Base-by-base conservation (phyloP, 2,797 vertebrate genomes). In the Hozukius guyotensis region DNA sequence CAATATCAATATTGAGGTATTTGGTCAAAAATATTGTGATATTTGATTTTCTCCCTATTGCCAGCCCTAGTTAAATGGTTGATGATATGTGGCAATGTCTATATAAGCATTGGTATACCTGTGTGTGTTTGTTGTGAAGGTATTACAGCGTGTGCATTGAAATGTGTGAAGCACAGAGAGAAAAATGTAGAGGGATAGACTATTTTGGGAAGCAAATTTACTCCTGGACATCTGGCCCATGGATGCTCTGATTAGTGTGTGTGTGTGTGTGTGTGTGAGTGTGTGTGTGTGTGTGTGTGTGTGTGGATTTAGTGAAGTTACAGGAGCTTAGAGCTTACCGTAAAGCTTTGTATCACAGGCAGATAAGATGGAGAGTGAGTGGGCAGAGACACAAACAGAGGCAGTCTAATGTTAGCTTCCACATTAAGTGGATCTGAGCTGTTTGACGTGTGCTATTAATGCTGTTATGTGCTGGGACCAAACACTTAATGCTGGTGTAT, bases 291-390 rank as follows among this genome's bases (percentile, higher is more conserved):
- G 34, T 36, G 34, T 36, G 31, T 10, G 25, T 86, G 80, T 79
- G 78, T 22, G 68, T 60, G 87, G 74, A 78, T 88, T 93, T 87
- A 89, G 87, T 89, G 75, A 93, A 86, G 88, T 91, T 86, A 81
- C 77, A 77, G 73, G 72, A 86, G 89, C 89, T 94, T 91, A 92
- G 66, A 89, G 90, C 82, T 93, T 93, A 92, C 81, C 20, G 77
- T 88, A 61, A 68, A 85, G 91, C 92, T 93, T 90, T 88, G 78
- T 88, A 84, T 77, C 60, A 22, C 78, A 64, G 76, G 60, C 69
- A 78, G 75, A 90, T 89, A 89, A 85, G 91, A 90, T 20, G 56
- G 61, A 78, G 83, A 86, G 84, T 84, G 77, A 81, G 80, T 81
- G 87, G 85, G 84, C 8, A 63, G 77, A 80, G 83, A 75, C 77